Evolutionary conservation across 2,113 vertebrate species (phyloP), one percentile per base, ranked within the genome.

Genomic region (Cyprinodon variegatus): DNA sequence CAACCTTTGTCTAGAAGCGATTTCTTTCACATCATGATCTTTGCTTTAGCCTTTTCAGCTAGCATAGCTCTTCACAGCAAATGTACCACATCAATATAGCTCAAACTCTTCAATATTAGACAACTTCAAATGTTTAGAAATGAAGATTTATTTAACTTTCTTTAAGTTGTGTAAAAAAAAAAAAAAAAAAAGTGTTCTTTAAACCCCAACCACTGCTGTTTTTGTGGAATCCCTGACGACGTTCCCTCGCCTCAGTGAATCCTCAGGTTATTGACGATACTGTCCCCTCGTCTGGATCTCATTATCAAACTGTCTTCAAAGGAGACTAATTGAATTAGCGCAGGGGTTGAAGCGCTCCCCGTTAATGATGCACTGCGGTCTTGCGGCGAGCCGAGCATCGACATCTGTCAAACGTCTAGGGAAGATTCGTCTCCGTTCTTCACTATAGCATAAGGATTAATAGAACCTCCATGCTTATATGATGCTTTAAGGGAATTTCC

Each of bases 311-410:
- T 74, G 86, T 87, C 90, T 89, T 86, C 76, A 61, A 71, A 77
- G 82, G 71, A 86, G 80, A 78, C 88, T 89, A 87, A 86, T 82
- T 85, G 85, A 90, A 90, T 90, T 82, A 86, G 74, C 38, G 61
- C 50, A 7, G 53, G 62, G 53, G 57, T 79, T 76, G 80, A 81
- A 86, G 85, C 64, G 80, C 82, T 75, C 4, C 65, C 82, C 79
- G 79, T 76, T 72, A 77, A 84, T 79, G 89, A 89, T 81, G 79
- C 83, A 79, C 81, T 39, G 83, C 65, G 71, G 65, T 68, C 75
- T 60, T 5, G 37, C 11, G 0, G 45, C 0, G 59, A 70, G 76
- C 48, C 22, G 13, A 61, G 80, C 41, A 59, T 29, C 40, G 10
- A 3, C 83, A 78, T 85, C 71, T 48, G 78, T 90, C 83, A 83